These are phyloP conservation scores for Geococcyx californianus DNA, from an alignment of 2,113 vertebrate species.

Conservation along the genomic window DNA sequence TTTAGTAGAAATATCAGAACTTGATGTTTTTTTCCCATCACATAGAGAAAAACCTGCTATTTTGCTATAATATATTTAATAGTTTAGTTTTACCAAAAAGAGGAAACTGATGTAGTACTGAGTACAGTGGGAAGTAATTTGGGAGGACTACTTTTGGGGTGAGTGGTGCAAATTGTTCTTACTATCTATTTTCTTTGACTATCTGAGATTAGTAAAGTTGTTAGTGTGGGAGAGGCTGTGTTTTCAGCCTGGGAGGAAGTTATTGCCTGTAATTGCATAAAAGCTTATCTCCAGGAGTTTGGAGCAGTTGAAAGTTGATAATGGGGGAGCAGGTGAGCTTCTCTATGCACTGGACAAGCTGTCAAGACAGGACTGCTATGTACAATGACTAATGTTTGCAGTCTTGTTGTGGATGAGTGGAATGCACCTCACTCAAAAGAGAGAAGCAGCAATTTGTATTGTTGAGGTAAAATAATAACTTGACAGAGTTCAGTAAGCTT, in stretches of 20 bases:
- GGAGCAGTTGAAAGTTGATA: not conserved
- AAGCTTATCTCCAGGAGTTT: not conserved
- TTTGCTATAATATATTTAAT: not conserved
- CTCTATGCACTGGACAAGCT: not conserved
- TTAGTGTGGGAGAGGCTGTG: not conserved
- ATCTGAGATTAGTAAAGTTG: not conserved
- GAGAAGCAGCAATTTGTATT: not conserved
- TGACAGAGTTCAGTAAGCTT: not conserved
- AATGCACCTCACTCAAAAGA: not conserved
- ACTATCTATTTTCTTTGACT: not conserved
- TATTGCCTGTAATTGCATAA: not conserved
- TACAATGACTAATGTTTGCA: rapidly evolving
- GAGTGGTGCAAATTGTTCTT: not conserved
- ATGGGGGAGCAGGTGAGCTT: not conserved
- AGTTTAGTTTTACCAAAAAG: not conserved
- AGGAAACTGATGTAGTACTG: not conserved
- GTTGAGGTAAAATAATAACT: not conserved
- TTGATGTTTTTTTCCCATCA: not conserved
- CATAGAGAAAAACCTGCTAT: not conserved
- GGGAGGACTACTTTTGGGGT: not conserved
- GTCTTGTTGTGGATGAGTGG: not conserved
- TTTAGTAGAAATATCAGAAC: not conserved
- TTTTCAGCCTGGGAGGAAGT: not conserved
- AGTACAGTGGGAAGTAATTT: not conserved
- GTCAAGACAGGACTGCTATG: not conserved